Conservation (phyloP, 2,113 vertebrate genomes). For the Psettodes erumei region DNA sequence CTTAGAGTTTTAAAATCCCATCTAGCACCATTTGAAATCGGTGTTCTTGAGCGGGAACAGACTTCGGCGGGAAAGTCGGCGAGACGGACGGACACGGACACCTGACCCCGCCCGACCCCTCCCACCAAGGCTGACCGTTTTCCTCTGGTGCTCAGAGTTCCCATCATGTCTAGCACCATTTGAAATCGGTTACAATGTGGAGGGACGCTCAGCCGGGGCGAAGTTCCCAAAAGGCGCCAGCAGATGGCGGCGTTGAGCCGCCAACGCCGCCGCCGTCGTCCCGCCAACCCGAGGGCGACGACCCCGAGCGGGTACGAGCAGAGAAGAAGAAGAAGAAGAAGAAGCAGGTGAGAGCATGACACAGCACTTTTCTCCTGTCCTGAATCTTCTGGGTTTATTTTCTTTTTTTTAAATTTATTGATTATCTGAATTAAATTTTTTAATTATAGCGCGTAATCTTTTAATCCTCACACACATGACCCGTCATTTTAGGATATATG, state of each 20-base stretch:
- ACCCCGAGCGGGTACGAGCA: background rate
- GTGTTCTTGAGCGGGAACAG: constrained; percentile 96
- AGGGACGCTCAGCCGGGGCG: constrained; percentile 83
- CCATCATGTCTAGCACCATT: constrained; percentile 96
- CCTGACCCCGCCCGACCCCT: constrained; percentile 58
- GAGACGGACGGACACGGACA: no score
- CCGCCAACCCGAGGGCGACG: background rate
- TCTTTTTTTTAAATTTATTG: no score
- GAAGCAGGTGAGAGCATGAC: no score
- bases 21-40: constrained; percentile 99
- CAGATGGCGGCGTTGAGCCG: constrained; percentile 51
- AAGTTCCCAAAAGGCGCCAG: constrained; percentile 21
- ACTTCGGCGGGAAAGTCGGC: no score
- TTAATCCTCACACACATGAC: constrained; percentile 23
- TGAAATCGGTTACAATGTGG: constrained; percentile 99
- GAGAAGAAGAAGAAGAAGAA: background rate
- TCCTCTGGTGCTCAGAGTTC: constrained; percentile 98
- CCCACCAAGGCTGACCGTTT: constrained; percentile 97
- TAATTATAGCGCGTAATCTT: constrained; percentile 43
- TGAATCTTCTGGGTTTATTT: no score
- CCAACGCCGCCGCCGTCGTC: no score
- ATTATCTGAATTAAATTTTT: constrained; percentile 30
- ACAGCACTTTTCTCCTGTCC: no score
- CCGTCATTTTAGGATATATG: no score
- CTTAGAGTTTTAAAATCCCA: constrained; percentile 93